phyloP scores from a whole-genome alignment of 2,113 vertebrate species.

The Pachycephala philippinensis region DNA sequence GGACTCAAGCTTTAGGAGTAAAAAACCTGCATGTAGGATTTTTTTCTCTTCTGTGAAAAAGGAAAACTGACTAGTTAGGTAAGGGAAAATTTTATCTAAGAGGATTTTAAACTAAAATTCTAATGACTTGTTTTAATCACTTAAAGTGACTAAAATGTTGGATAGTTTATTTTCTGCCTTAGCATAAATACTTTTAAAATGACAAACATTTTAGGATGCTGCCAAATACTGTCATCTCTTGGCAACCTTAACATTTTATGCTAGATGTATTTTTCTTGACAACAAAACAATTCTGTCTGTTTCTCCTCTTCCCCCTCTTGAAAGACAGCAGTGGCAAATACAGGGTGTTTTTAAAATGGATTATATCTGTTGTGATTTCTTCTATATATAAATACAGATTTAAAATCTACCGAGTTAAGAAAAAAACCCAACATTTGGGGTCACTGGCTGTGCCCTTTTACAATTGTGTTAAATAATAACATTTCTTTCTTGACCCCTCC shows the following conservation, averaged over 20 bases:
- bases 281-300: constrained; percentile 70
- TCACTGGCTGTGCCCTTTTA: not conserved
- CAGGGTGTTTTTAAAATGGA: constrained; percentile 46
- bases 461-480: constrained; percentile 9
- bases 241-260: constrained; percentile 72
- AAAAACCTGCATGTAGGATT: not conserved
- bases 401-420: not conserved
- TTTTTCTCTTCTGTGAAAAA: not conserved
- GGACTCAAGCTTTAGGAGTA: constrained; percentile 9
- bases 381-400: constrained; percentile 46
- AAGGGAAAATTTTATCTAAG: constrained; percentile 45
- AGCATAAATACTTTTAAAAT: constrained; percentile 92
- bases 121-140: constrained; percentile 69
- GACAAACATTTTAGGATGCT: constrained; percentile 86
- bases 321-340: constrained; percentile 62
- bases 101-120: constrained; percentile 55
- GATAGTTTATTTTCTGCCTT: constrained; percentile 87
- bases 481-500: constrained; percentile 29
- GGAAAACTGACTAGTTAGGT: not conserved
- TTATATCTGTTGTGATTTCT: constrained; percentile 36
- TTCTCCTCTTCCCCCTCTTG: constrained; percentile 36
- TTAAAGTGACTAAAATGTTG: constrained; percentile 73
- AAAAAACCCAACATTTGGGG: not conserved
- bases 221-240: constrained; percentile 89
- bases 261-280: constrained; percentile 79